Percentiles rank a stretch among this genome's conserved stretches.
phyloP scores from a whole-genome alignment of 1,140 invertebrate species.

The Sinonovacula constricta region DNA sequence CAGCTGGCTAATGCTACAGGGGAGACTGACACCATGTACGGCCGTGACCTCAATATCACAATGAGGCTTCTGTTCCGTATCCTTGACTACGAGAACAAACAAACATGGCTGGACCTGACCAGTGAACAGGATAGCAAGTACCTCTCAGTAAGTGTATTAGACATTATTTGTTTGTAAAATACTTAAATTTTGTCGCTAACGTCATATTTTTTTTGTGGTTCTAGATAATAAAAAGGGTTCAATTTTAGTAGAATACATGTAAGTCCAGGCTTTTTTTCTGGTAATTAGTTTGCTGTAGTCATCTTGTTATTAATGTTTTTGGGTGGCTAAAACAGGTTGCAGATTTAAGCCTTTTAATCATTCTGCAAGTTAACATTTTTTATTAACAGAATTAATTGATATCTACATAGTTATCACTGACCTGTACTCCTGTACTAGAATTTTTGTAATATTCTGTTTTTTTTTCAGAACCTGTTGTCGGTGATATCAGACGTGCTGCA shows the following conservation, averaged over 20 bases:
- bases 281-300: neutral
- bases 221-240: too few relatives aligned
- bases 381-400: too few relatives aligned
- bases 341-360: too few relatives aligned
- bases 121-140: constrained; percentile 98
- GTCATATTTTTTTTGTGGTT: too few relatives aligned
- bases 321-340: too few relatives aligned
- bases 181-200: neutral
- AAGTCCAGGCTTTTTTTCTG: neutral
- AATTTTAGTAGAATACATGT: too few relatives aligned
- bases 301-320: neutral
- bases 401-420: too few relatives aligned
- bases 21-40: constrained; percentile 85
- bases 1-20: constrained; percentile 87
- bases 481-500: constrained; percentile 88
- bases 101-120: constrained; percentile 92
- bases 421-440: too few relatives aligned
- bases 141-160: constrained; percentile 84
- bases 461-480: constrained; percentile 86
- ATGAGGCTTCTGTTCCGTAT: constrained; percentile 88
- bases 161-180: neutral
- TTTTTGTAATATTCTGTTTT: too few relatives aligned
- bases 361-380: too few relatives aligned
- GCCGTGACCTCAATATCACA: constrained; percentile 91
- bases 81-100: constrained; percentile 84